A percentile compares a stretch with the other conserved stretches of the same genome.
Conservation (phyloP, 2,797 vertebrate genomes). For the Perdix hodgsoniae region DNA sequence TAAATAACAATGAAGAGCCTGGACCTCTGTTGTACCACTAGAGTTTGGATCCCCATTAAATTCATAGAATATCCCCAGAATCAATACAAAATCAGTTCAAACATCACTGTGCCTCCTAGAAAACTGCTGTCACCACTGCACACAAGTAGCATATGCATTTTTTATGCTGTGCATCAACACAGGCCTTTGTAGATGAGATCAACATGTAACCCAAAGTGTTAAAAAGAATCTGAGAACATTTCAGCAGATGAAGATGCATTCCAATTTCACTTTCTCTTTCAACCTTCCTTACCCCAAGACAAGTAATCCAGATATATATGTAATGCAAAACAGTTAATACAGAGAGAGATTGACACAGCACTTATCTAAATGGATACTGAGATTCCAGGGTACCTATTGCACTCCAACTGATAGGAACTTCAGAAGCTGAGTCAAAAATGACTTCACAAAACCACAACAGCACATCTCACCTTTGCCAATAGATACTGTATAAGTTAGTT, state of each 20-base stretch:
- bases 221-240: not conserved
- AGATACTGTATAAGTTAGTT: constrained; percentile 33
- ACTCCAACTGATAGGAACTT: constrained; percentile 52
- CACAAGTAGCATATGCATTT: not conserved
- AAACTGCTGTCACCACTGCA: not conserved
- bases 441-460: constrained; percentile 55
- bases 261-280: not conserved
- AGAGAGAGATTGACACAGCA: constrained; percentile 26
- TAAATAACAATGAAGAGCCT: not conserved
- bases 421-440: constrained; percentile 61
- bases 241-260: not conserved
- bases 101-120: not conserved
- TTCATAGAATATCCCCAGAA: not conserved
- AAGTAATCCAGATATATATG: not conserved
- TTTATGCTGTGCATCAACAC: not conserved
- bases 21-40: not conserved
- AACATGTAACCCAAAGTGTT: not conserved
- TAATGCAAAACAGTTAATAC: constrained; percentile 16
- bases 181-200: not conserved
- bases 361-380: constrained; percentile 45
- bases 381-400: constrained; percentile 52
- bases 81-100: not conserved
- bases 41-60: not conserved
- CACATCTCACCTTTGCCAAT: constrained; percentile 49
- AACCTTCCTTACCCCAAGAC: constrained; percentile 8